Evolutionary conservation across 2,797 vertebrate genomes (phyloP), one percentile per base, ranked within the genome.

Genomic region (Etheostoma nigrum): DNA sequence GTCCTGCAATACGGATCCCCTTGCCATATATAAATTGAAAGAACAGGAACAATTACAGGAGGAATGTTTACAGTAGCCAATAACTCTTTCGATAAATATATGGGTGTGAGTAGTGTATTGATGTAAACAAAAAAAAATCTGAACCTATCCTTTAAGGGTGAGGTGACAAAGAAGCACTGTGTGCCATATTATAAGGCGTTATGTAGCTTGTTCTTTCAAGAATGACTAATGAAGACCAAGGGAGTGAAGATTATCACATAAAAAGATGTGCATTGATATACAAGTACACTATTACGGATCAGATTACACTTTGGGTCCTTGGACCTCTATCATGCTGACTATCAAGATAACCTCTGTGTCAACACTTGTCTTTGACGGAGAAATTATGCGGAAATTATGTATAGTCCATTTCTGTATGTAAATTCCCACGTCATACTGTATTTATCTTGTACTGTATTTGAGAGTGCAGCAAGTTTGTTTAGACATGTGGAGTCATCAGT

Each of bases 361-460:
- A 71, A 70, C 64, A 67, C 23, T 61, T 27, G 53, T 54, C 51
- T 77, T 53, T 69, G 10, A 52, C 81, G 40, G 36, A 72, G 53
- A 52, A 23, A n/a, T n/a, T n/a, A n/a, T n/a, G 9, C 2, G 0
- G 36, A 52, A 19, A 68, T 64, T 58, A 86, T 86, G 60, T 84
- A 79, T 49, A 74, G 44, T 64, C 36, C 21, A 45, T 85, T 66
- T 85, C 27, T 60, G 33, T 79, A 62, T 88, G 53, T 86, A 73
- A 42, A 84, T 74, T 71, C 27, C 60, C 49, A 54, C 44, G 52
- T 67, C 55, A 74, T 69, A 48, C 36, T 40, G 36, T 40, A 79
- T 86, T 72, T 87, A 67, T 87, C 62, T 21, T 89, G 79, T 89
- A 63, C 72, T 86, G 83, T 87, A 77, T 83, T 57, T 79, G 45